Evolutionary conservation across 1,140 invertebrate species (phyloP), one percentile per base, ranked within the genome.

Genomic region (Ganaspis sp.): DNA sequence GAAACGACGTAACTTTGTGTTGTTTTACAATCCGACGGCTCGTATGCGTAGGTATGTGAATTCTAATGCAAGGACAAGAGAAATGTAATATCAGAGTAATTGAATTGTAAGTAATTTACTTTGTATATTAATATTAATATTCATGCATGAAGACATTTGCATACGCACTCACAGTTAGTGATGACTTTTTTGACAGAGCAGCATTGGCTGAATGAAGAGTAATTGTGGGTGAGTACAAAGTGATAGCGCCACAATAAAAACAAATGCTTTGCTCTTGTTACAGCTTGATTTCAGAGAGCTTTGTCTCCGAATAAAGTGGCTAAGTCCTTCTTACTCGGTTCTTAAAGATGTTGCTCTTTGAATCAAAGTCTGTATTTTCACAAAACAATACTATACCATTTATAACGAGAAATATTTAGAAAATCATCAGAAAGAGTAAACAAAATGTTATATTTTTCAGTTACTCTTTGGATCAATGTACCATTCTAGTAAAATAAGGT

Each of bases 41-140:
- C 45, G 17, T 49, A 17, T 49, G 17, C 5, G 12, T 49, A 49
- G n/a, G n/a, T n/a, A 49, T 49, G 45, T 49, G 17, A 49, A 49
- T 49, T 49, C 45, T 49, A 49, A 49, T 49, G 45, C 17, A 49
- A 49, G 45, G 45, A 49, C 45, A 49, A 49, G 45, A 49, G 45
- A 49, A 49, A 49, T 49, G 45, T 49, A 49, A 49, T 49, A 49
- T 49, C 45, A 49, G 45, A 49, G 45, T 49, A 49, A 49, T 49
- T 49, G 45, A 49, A 49, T 49, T 49, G n/a, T 49, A 49, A 49
- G 45, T 49, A 49, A 49, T 49, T 49, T 49, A 49, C 45, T 49
- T 49, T 49, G 45, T 49, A 49, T 49, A 49, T 49, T 49, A 49
- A 49, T n/a, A 49, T 49, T 49, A 49, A 49, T 49, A 49, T 49